These are phyloP conservation scores for Corydoras maculifer DNA, from an alignment of 2,113 vertebrate species.

Conservation along the genomic window DNA sequence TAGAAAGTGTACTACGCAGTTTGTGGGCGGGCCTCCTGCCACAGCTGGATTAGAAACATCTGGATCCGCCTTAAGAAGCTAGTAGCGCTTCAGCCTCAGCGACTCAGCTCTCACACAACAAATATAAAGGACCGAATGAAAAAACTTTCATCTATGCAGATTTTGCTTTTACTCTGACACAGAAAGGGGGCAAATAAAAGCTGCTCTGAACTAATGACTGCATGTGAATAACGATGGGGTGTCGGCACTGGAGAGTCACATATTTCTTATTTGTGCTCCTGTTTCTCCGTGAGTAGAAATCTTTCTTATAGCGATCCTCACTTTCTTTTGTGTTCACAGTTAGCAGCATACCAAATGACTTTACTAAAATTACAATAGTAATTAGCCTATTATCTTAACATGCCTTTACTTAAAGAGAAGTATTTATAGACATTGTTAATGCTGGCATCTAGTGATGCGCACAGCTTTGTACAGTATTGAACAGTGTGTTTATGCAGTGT, in stretches of 20 bases:
- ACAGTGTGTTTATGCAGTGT: too few relatives aligned
- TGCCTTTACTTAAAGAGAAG: too few relatives aligned
- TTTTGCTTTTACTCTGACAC: constrained; percentile 17
- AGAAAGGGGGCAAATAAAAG: constrained; percentile 13
- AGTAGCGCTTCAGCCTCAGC: constrained; percentile 33
- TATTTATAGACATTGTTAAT: too few relatives aligned
- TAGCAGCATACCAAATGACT: not conserved
- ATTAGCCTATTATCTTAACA: not conserved
- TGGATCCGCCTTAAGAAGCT: constrained; percentile 67
- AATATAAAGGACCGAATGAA: constrained; percentile 14
- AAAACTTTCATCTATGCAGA: constrained; percentile 28
- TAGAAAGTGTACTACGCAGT: constrained; percentile 48
- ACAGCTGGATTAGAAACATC: constrained; percentile 80
- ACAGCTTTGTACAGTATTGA: too few relatives aligned
- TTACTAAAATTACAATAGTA: not conserved
- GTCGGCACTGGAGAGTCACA: constrained; percentile 6
- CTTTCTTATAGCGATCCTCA: constrained; percentile 13
- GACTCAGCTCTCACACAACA: constrained; percentile 30
- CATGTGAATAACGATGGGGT: constrained; percentile 6
- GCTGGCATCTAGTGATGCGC: too few relatives aligned
- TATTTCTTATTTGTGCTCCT: constrained; percentile 2
- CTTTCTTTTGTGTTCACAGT: constrained; percentile 19
- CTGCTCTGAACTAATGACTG: not conserved
- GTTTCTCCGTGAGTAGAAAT: constrained; percentile 20
- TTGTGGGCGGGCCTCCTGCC: constrained; percentile 68